Evolutionary conservation across 2,888 invertebrate species (phyloP), one percentile per base, ranked within the genome.

Genomic region (Drosophila planitibia): DNA sequence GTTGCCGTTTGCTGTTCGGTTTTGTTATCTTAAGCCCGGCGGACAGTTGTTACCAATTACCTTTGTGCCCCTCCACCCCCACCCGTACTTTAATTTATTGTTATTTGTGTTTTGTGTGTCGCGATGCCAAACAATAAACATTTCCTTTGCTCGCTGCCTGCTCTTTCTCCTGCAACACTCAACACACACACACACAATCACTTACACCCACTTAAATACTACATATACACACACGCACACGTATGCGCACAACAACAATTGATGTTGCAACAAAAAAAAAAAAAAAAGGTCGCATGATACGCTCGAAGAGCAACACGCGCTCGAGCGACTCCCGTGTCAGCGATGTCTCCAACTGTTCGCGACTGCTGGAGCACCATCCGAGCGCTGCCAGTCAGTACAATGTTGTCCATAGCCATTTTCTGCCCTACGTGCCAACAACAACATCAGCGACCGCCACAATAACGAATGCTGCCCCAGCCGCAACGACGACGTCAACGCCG

Each of bases 291-390:
- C 92, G 93, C 77, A 93, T 93, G 92, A 92, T 91, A 79, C 92
- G 93, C 70, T 93, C 93, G 30, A 93, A 93, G 86, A 93, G 93
- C 83, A 93, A 93, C 76, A 93, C 93, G 51, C 92, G 92, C 79
- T 93, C 93, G 79, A 93, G 93, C 81, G 93, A 93, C 66, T 93
- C 93, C 51, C 92, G 92, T 68, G 92, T 91, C 76, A 93, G 93
- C 76, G 93, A 93, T 82, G 91, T 91, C 32, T 93, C 93, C 63
- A 93, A 92, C 85, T 92, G 93, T 76, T 93, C 93, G 54, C 91
- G 92, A 74, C 83, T 93, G 77, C 91, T 92, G 89, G 93, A 93
- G 83, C 93, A 93, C 83, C 93, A 93, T 76, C 85, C 90, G 55
- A 84, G 82, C 67, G 90, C 87, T 60, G 91, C 91, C 81, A 79